These are phyloP conservation scores for Phengaris alcon DNA, from an alignment of 2,888 invertebrate genomes.

Conservation along the genomic window DNA sequence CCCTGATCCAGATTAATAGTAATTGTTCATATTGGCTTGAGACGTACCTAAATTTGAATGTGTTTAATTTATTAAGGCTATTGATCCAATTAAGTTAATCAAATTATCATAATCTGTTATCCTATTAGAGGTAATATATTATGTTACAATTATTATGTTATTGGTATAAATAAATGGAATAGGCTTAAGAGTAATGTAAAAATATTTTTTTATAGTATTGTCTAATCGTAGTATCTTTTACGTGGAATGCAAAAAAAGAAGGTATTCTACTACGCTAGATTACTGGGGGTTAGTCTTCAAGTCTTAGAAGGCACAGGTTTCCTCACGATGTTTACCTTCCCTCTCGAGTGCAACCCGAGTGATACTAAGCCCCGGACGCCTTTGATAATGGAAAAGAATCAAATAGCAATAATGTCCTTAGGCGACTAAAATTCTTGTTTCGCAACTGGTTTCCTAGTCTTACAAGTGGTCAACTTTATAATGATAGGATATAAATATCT, in stretches of 20 bases:
- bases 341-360: not conserved
- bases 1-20: too few relatives aligned
- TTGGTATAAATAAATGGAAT: not conserved
- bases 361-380: too few relatives aligned
- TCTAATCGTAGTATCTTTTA: not conserved
- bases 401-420: too few relatives aligned
- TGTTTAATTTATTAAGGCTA: not conserved
- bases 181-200: too few relatives aligned
- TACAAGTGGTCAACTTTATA: not conserved
- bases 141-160: not conserved
- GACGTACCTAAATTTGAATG: slow-evolving; percentile 19
- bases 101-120: slow-evolving; percentile 19
- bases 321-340: not conserved
- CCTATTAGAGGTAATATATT: slow-evolving; percentile 7
- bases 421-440: too few relatives aligned
- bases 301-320: not conserved
- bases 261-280: not conserved
- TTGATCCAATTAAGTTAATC: not conserved
- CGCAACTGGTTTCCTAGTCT: not conserved
- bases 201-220: not conserved
- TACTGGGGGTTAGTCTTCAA: not conserved
- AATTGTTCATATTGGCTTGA: too few relatives aligned
- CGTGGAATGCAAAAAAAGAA: not conserved
- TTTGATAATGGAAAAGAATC: not conserved
- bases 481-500: not conserved